Evolutionary conservation across 1,140 invertebrate genomes (phyloP), one percentile per base, ranked within the genome.

Genomic region (Drosophila nigromelanica): DNA sequence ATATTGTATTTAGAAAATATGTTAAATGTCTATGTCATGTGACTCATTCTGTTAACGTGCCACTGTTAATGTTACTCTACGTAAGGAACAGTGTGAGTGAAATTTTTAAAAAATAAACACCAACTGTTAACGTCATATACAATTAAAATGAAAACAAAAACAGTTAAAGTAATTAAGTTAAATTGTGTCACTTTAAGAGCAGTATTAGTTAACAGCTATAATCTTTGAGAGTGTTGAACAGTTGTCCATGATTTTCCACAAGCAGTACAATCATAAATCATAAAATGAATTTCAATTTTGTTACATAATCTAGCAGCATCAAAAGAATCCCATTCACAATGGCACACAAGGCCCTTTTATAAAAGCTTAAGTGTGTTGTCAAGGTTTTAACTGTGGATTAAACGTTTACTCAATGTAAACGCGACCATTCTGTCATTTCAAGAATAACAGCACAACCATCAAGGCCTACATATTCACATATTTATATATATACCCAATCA

Each of bases 361-460:
- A 21, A 21, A 1, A 11, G 45, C 11, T 12, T 12, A 7, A 30
- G 24, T 12, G 11, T 40, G 6, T 64, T 27, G 14, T 40, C 43
- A 59, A 48, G 63, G 54, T n/a, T 59, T 48, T 5, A 4, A 18
- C 11, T 37, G 30, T n/a, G 14, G 43, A 45, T 45, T 45, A 18
- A 21, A 24, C 18, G 15, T 45, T 45, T n/a, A 8, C n/a, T 52
- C 50, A 52, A 52, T 35, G 30, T 11, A 15, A 61, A 35, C 54
- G 30, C 48, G 24, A 66, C 42, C 47, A 63, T 52, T 51, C 10
- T 62, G 18, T 42, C 60, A 62, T 10, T 58, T 14, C 45, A 58
- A 66, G 63, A 67, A 67, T 48, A 58, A 35, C 52, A 54, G 33
- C 18, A 37, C n/a, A 56, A 48, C 52, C 48, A 58, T 50, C 64